These are phyloP conservation scores for Gallinago media DNA, from an alignment of 2,113 vertebrate species.

Conservation along the genomic window DNA sequence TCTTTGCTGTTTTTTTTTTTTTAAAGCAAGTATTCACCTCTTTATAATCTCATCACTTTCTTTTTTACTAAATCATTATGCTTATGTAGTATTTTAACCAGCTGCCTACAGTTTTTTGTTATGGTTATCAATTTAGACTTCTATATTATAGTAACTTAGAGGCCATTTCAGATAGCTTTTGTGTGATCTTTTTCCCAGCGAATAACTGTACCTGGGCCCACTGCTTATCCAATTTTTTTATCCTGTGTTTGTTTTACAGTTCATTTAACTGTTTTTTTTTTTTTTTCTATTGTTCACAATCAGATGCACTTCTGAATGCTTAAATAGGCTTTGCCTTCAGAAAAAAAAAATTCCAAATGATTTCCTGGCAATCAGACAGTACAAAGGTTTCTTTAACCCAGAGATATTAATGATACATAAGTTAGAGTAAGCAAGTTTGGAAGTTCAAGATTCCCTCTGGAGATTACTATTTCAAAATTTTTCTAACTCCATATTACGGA, in stretches of 20 bases:
- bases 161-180: neutral
- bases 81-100: neutral
- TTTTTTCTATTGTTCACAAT: neutral
- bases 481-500: neutral
- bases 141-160: neutral
- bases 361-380: slow-evolving; percentile 30
- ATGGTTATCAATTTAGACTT: neutral
- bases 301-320: slow-evolving; percentile 12
- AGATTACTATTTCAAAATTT: slow-evolving; percentile 33
- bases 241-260: neutral
- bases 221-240: neutral
- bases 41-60: neutral
- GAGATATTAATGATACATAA: neutral
- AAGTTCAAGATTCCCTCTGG: slow-evolving; percentile 17
- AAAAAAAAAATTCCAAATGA: neutral
- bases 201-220: neutral
- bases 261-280: neutral
- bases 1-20: neutral
- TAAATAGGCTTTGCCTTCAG: neutral
- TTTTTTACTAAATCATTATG: neutral
- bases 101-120: neutral
- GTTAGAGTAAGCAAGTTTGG: slow-evolving; percentile 22
- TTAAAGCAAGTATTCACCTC: neutral
- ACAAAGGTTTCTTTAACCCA: slow-evolving; percentile 29
- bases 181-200: neutral